Evolutionary conservation across 2,797 vertebrate genomes (phyloP), one percentile per base, ranked within the genome.

Genomic region (Vireo griseus): DNA sequence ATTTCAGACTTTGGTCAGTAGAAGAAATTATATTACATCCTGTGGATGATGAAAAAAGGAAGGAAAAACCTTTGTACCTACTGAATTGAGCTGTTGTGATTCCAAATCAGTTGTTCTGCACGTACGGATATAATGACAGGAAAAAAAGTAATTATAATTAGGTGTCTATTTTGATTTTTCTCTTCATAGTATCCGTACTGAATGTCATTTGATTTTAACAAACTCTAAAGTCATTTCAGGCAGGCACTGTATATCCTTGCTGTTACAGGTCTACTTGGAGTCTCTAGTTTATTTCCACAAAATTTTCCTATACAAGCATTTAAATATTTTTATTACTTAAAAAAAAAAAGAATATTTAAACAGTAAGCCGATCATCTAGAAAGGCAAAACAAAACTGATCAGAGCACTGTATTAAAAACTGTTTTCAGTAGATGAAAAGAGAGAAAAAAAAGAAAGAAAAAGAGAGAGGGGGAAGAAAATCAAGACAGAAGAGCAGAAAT

Each of bases 121-220:
- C n/a, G 45, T 95, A 97, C 95, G 72, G 92, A 97, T 97, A 97
- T 97, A 97, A 98, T 97, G 97, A 97, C 84, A 92, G 95, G 78
- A 88, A 95, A 96, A 97, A 90, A 91, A 94, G 96, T 97, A 98
- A 98, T 98, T 98, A 98, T 97, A 98, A 98, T 98, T 98, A 98
- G 97, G 94, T 97, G 86, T 96, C 97, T 97, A 97, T 98, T 98
- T 98, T 97, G 96, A 98, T 97, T 98, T 94, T 94, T 97, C 95
- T 97, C 94, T 95, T 96, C 97, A 97, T 97, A 97, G 96, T 98
- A 97, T 97, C 96, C 96, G 97, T 95, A 97, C 92, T 98, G 97
- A 98, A 98, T 98, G 92, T 98, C 96, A 97, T 97, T 97, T 98
- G 97, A 98, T 98, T 98, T 97, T 95, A 95, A 93, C 95, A 97